A percentile compares a stretch with the other conserved stretches of the same genome.
Conservation (phyloP, 2,113 vertebrate species). For the Cairina moschata region DNA sequence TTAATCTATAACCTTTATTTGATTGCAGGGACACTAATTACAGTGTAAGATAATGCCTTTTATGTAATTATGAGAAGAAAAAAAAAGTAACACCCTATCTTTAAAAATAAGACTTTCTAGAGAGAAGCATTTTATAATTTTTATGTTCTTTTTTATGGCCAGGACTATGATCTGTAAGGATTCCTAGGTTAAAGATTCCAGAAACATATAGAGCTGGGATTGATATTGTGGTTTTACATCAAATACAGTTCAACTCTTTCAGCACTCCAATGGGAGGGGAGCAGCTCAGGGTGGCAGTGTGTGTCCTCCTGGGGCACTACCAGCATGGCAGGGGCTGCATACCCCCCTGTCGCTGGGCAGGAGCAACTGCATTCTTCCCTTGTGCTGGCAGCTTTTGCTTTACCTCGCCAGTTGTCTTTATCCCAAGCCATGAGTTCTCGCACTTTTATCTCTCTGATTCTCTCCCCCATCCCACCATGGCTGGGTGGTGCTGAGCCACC, state of each 20-base stretch:
- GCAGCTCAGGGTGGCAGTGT: no score
- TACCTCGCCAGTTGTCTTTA: no score
- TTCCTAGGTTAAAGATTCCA: neutral
- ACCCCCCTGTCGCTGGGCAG: no score
- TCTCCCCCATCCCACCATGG: no score
- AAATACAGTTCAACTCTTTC: neutral
- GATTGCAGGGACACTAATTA: constrained; percentile 2
- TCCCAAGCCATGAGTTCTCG: no score
- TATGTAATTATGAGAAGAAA: neutral
- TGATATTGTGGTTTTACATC: neutral
- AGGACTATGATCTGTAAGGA: neutral
- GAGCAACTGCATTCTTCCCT: no score
- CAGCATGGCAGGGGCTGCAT: no score
- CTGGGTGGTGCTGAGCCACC: no score
- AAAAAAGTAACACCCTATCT: neutral
- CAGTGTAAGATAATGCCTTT: constrained; percentile 8
- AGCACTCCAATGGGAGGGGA: no score
- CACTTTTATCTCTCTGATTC: no score
- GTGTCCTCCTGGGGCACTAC: no score
- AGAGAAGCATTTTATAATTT: neutral
- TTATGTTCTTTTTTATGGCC: neutral
- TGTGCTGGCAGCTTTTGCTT: no score
- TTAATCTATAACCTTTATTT: constrained; percentile 40
- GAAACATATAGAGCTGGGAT: neutral
- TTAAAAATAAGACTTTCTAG: neutral